A percentile compares a stretch with the other conserved stretches of the same genome.
These are phyloP conservation scores for Zelleria hepariella DNA, from an alignment of 2,888 invertebrate species.

Conservation along the genomic window DNA sequence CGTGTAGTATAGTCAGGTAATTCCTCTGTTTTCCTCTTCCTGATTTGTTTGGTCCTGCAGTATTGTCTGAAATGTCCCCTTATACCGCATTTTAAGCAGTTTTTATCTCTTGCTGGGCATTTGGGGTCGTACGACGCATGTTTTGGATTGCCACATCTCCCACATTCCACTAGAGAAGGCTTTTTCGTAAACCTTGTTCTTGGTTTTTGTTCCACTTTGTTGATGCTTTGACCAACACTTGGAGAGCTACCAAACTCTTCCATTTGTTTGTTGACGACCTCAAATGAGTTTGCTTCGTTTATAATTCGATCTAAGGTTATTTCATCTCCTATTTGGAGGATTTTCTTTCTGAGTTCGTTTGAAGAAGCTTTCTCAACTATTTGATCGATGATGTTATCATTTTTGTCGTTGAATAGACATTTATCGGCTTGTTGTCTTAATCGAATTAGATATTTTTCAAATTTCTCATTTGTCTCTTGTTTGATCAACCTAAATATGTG, in stretches of 20 bases:
- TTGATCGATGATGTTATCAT: conserved; percentile 22
- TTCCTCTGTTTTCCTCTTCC: not conserved
- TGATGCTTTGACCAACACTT: not conserved
- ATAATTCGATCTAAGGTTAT: conserved; percentile 6
- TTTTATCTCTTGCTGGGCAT: conserved; percentile 7
- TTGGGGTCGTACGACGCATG: not conserved
- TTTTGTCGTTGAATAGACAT: conserved; percentile 22
- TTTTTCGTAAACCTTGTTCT: not conserved
- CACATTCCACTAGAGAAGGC: not conserved
- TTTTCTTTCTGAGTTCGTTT: conserved; percentile 10
- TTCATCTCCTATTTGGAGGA: conserved; percentile 9
- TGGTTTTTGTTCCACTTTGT: not conserved
- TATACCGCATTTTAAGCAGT: conserved; percentile 6
- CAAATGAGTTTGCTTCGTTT: conserved; percentile 9
- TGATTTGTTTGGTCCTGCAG: conserved; percentile 6
- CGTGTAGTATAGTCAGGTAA: not conserved
- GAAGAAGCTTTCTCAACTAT: conserved; percentile 20
- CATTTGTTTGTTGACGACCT: conserved; percentile 6
- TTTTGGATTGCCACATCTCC: conserved; percentile 1
- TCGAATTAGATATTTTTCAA: conserved; percentile 24
- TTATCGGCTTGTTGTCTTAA: conserved; percentile 24
- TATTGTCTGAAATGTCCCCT: conserved; percentile 8
- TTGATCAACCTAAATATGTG: conserved; percentile 21
- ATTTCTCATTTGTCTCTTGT: conserved; percentile 21
- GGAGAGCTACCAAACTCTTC: not conserved